Evolutionary conservation across 2,113 vertebrate species (phyloP).

Genomic region (Numenius arquata): DNA sequence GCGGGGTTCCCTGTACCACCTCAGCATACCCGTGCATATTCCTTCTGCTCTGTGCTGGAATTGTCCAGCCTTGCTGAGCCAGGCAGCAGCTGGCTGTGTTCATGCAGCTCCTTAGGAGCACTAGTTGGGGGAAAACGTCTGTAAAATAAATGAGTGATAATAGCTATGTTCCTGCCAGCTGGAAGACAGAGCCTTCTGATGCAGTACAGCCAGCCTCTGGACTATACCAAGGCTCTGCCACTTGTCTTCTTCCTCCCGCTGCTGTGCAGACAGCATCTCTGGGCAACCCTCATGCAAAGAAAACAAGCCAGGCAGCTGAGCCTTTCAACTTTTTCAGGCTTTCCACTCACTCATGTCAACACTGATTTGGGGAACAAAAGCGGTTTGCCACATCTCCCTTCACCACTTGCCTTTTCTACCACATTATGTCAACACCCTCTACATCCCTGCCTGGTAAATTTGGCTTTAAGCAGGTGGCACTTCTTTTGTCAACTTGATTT

Average conservation of each 20-base stretch:
- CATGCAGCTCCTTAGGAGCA: background rate
- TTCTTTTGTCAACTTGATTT: background rate
- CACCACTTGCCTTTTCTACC: background rate
- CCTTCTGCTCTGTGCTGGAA: background rate
- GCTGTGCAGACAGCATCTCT: background rate
- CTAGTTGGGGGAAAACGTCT: background rate
- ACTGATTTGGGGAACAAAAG: background rate
- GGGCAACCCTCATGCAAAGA: background rate
- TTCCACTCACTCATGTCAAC: background rate
- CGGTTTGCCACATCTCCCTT: background rate
- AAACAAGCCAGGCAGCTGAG: background rate
- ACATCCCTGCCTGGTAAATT: background rate
- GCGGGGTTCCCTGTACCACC: background rate
- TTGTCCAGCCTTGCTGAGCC: background rate
- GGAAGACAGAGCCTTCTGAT: background rate
- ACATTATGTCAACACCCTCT: background rate
- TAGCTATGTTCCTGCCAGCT: background rate
- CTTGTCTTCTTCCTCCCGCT: background rate
- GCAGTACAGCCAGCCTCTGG: background rate
- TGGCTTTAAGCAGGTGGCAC: background rate
- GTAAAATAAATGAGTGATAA: background rate
- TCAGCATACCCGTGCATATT: fast-evolving
- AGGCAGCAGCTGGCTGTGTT: background rate
- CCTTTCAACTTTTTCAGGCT: background rate
- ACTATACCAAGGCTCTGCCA: background rate